Evolutionary conservation across 2,888 invertebrate genomes (phyloP).

Genomic region (Lysandra coridon): DNA sequence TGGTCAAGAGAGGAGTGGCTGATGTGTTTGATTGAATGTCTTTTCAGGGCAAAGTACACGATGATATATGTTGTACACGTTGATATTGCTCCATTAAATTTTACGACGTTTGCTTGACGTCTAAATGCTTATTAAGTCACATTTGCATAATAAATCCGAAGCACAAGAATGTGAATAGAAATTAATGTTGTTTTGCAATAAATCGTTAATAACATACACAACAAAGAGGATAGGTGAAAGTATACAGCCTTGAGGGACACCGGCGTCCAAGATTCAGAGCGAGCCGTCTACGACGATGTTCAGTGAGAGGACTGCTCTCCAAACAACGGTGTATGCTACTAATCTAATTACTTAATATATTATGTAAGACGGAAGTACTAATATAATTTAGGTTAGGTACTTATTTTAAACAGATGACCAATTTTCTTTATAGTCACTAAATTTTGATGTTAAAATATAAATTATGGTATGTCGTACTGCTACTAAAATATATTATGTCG

Average conservation of each 20-base stretch:
- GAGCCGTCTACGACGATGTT: not conserved
- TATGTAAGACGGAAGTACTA: constrained; percentile 5
- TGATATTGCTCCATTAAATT: not conserved
- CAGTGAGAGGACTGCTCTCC: constrained; percentile 15
- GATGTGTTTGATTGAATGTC: constrained; percentile 4
- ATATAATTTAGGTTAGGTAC: not conserved
- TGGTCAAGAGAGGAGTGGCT: not conserved
- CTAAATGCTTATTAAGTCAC: constrained; percentile 5
- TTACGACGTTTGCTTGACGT: not conserved
- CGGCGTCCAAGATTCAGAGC: constrained; percentile 2
- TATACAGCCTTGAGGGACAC: constrained; percentile 27
- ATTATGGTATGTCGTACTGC: not conserved
- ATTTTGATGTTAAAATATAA: not conserved
- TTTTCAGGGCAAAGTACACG: constrained; percentile 17
- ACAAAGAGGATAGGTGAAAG: constrained; percentile 26
- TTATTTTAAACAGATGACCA: not conserved
- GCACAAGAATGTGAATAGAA: constrained; percentile 2
- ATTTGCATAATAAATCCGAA: not conserved
- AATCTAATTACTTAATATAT: constrained; percentile 8
- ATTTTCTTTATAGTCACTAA: constrained; percentile 2
- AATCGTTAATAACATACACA: constrained; percentile 25
- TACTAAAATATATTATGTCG: not conserved
- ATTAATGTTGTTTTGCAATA: constrained; percentile 17
- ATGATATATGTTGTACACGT: not conserved
- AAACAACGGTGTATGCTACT: constrained; percentile 15